Evolutionary conservation across 53 echinoderm and acorn worm genomes (phyloP), one percentile per base, ranked within the genome.

Genomic region (Apostichopus leukothele): DNA sequence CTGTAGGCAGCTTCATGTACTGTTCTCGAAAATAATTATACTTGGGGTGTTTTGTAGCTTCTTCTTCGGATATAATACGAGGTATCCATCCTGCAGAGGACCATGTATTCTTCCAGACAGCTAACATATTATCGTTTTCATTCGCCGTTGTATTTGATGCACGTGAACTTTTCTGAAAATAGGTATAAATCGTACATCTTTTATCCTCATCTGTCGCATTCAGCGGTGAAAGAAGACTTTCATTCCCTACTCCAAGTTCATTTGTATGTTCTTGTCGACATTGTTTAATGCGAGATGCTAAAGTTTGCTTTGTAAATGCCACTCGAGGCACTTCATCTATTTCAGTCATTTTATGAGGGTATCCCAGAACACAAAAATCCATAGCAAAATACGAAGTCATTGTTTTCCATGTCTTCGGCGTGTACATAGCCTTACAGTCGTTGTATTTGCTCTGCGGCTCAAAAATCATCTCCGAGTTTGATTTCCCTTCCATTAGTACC

Each of bases 81-180:
- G 77, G 77, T 77, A 16, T 27, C 77, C 77, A 77, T 25, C 77
- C 77, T 7, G 77, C 77, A 39, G 77, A 77, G 16, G 77, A 21
- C 77, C 77, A 77, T 16, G 6, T 51, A 21, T 50, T 10, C 12
- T 20, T 77, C 77, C 77, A 77, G 6, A 77, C 1, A 4, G 22
- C 50, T 77, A 77, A 8, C 5, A 77, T 9, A 20, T 27, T 14
- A 50, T 77, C 39, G 39, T 39, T 77, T 77, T n/a, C 51, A 50
- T 50, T 39, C 5, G 7, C 22, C 13, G 7, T 50, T 20, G 22
- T 6, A 7, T 39, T 39, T 27, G 50, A 26, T 3, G 22, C 12
- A 25, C 27, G 16, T 16, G 9, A 39, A 9, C 27, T 16, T 3
- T 77, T 9, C 9, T 77, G 9, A 77, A 25, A 77, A 27, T 77